Conservation (phyloP, 1,140 invertebrate species). For the Papilio xuthus region DNA sequence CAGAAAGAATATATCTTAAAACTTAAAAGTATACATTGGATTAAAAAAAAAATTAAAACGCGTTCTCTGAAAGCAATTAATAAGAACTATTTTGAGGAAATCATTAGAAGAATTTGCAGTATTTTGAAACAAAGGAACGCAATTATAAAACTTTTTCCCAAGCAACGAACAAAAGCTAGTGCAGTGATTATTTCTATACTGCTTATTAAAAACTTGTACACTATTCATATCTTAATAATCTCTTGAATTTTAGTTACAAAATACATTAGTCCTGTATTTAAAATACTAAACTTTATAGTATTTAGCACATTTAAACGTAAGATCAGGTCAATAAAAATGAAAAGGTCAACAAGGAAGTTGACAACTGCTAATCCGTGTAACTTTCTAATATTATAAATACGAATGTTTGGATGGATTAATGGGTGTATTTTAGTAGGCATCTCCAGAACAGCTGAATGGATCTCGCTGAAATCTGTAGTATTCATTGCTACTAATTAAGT, state of each 20-base stretch:
- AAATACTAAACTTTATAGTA: too few species aligned
- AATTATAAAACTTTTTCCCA: slow-evolving; percentile 5
- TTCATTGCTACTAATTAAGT: too few species aligned
- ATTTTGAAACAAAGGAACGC: slow-evolving; percentile 10
- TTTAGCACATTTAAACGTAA: too few species aligned
- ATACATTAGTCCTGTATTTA: not conserved
- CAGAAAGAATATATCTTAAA: too few species aligned
- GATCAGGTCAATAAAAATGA: too few species aligned
- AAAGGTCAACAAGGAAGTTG: too few species aligned
- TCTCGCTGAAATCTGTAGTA: too few species aligned
- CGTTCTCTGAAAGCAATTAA: not conserved
- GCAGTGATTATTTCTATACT: not conserved
- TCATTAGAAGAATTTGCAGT: slow-evolving; percentile 10
- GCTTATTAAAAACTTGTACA: not conserved
- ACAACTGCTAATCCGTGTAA: too few species aligned
- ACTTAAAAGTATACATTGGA: not conserved
- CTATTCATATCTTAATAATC: not conserved
- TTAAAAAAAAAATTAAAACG: not conserved
- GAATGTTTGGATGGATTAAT: too few species aligned
- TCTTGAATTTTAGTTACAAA: not conserved
- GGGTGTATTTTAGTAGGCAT: too few species aligned
- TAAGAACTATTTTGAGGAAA: not conserved
- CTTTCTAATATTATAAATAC: too few species aligned
- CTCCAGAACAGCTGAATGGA: too few species aligned
- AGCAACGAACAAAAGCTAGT: not conserved